These are phyloP conservation scores for Tapera naevia DNA, from an alignment of 2,797 vertebrate species.

Conservation along the genomic window DNA sequence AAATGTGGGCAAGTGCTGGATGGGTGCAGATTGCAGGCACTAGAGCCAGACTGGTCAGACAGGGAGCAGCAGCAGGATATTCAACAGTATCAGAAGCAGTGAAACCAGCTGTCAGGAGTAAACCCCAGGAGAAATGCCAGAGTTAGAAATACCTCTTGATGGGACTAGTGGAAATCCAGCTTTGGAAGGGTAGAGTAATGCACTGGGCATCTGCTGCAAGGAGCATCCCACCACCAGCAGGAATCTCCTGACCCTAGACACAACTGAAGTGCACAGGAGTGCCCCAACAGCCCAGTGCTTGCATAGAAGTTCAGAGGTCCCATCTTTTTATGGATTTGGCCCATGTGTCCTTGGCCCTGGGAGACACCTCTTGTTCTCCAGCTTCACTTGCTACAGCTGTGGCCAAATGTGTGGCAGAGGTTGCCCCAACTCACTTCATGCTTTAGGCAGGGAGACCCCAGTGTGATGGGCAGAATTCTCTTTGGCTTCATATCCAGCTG, in stretches of 20 bases:
- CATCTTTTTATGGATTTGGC: background rate
- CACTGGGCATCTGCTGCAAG: background rate
- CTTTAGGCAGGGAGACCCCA: background rate
- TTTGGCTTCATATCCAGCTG: background rate
- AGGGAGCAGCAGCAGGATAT: background rate
- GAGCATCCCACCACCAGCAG: background rate
- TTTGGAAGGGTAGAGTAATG: background rate
- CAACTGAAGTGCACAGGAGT: background rate
- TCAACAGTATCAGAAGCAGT: background rate
- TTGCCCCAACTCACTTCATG: fast-evolving
- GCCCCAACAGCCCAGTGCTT: fast-evolving
- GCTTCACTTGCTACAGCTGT: background rate
- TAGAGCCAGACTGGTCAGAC: background rate
- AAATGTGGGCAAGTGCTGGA: background rate
- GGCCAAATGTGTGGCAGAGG: background rate
- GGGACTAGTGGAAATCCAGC: background rate
- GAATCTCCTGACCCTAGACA: fast-evolving
- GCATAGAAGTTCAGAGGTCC: fast-evolving
- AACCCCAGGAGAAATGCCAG: fast-evolving
- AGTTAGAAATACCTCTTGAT: background rate
- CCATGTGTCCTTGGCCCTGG: background rate
- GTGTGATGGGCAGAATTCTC: background rate
- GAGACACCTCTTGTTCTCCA: background rate
- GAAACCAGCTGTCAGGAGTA: background rate
- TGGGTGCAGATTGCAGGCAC: fast-evolving